Conservation (phyloP, 2,797 vertebrate genomes). For the Sebastes oblongus region DNA sequence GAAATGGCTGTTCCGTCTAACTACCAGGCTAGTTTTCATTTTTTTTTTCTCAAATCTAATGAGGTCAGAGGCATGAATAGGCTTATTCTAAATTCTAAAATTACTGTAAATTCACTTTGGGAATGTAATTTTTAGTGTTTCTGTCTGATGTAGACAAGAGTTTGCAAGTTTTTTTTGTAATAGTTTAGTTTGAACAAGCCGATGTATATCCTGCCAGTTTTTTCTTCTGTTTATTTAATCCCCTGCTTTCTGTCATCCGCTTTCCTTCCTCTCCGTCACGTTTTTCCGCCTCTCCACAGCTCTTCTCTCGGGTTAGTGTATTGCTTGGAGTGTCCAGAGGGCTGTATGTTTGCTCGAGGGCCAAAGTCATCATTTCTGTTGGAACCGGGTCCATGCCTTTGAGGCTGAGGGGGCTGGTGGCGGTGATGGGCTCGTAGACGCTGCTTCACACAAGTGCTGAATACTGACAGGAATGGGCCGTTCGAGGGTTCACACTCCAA, state of each 20-base stretch:
- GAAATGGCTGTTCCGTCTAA: not conserved
- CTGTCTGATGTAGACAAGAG: not conserved
- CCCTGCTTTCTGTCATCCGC: not conserved
- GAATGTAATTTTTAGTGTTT: not conserved
- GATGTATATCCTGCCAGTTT: not conserved
- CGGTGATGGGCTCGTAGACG: slow-evolving; percentile 17
- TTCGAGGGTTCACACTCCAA: slow-evolving; percentile 50
- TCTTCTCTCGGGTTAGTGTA: slow-evolving; percentile 19
- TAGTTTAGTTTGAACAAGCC: not conserved
- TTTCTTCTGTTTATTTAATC: not conserved
- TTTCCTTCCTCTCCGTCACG: not conserved
- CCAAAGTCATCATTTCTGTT: slow-evolving; percentile 57
- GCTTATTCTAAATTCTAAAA: not conserved
- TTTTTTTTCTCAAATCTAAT: not conserved
- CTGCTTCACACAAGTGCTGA: slow-evolving; percentile 45
- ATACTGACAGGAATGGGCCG: slow-evolving; percentile 45
- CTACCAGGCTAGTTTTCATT: not conserved
- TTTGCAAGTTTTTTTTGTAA: not conserved
- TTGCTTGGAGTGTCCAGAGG: slow-evolving; percentile 37
- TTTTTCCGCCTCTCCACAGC: not conserved
- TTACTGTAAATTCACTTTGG: not conserved
- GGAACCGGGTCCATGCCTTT: slow-evolving; percentile 46
- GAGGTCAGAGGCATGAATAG: not conserved
- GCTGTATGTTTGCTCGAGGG: slow-evolving; percentile 46
- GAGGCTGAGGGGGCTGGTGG: slow-evolving; percentile 30